Evolutionary conservation across 2,888 invertebrate genomes (phyloP), one percentile per base, ranked within the genome.

Genomic region (Ariolimax columbianus): DNA sequence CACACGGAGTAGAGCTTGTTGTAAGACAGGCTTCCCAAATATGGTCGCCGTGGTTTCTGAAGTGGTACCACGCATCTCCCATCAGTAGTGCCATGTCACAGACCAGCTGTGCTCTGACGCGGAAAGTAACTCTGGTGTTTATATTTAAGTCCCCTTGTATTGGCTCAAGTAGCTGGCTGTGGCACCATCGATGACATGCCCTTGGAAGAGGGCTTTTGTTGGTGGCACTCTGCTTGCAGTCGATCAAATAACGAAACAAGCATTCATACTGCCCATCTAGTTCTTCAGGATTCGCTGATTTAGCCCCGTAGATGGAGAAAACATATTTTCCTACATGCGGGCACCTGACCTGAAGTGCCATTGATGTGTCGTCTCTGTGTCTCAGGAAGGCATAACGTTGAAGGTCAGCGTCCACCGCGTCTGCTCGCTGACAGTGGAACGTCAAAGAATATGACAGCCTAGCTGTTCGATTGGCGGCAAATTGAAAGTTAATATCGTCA

Each of bases 321-420:
- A 93, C 91, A 87, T 93, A 93, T 84, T 93, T 92, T 3, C 93
- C 93, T 43, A 91, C 89, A 14, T 91, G 89, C 0, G 93, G 93
- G 84, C 93, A 93, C 14, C 93, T 88, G 40, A 93, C 88, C 75
- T 91, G 91, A 87, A 91, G 93, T 38, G 92, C 90, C 9, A 92
- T 89, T 6, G 91, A 90, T 40, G 87, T 88, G 33, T 91, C 90
- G 73, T 93, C 92, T 59, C 91, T 86, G 80, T 91, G 90, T 84
- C 91, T 88, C 30, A 92, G 90, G 87, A 93, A 93, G 9, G 91
- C 91, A 68, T 89, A 91, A 51, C 92, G 87, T 83, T 92, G 91
- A 66, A 90, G 90, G 86, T 92, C 89, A 0, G 87, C 88, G 51
- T 88, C 91, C 19, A 90, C 88, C 7, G 91, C 90, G 47, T 90